Base-by-base conservation (phyloP, 2,113 vertebrate genomes). In the Siniperca knerii region DNA sequence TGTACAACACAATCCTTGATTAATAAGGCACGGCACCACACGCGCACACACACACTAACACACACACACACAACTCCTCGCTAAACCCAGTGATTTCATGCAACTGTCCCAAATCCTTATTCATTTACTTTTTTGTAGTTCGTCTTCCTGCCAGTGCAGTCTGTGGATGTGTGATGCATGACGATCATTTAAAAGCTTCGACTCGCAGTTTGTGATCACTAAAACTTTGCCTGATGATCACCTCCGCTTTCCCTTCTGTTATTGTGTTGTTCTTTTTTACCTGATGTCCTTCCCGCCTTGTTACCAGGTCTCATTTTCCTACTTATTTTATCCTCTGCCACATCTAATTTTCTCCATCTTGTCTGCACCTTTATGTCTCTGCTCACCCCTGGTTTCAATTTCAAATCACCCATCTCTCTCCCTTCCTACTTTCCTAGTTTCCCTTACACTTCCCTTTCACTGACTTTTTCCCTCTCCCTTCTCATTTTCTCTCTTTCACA, bases 31-130 rank as follows among this genome's bases (percentile, higher is more conserved):
- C 2, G 1, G 37, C 25, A 42, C 23, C 37, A 33, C 48, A n/a
- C 8, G 65, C 18, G 77, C 46, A 58, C 62, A 55, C 58, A 69
- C 37, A 67, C 44, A 70, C 54, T 25, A 25, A n/a, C 52, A 15
- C 73, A 54, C 10, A 66, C 58, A 40, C 61, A 52, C 68, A 62
- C 60, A 16, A 37, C 50, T 46, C 46, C 46, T 48, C 4, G 13
- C n/a, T 72, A 73, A 60, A 76, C 54, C 1, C 44, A 42, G 10
- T 8, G 46, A 46, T 77, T 72, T 54, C 8, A 85, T 67, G 33
- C 80, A 79, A 75, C 74, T 74, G 62, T 58, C 64, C 35, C 54
- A 29, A 48, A 44, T 66, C 21, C 48, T 55, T 66, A 29, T 29
- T 29, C 29, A 29, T 44, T 44, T 44, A 64, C 55, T 69, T n/a